These are phyloP conservation scores for Varroa destructor DNA, from an alignment of 1,140 invertebrate species.

Conservation along the genomic window DNA sequence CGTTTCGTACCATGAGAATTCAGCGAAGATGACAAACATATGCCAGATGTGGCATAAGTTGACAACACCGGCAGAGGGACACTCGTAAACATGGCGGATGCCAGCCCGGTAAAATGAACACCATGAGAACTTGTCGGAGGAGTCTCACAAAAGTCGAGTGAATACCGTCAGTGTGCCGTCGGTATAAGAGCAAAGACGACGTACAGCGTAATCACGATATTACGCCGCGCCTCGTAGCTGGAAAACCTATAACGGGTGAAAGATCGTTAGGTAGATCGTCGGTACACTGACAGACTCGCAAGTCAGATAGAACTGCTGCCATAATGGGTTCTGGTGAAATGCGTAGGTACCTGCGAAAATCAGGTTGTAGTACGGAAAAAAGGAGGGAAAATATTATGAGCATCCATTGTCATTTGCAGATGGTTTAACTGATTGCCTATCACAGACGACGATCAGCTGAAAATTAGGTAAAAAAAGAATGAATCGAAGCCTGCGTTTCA, in stretches of 20 bases:
- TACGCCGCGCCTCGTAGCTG: constrained; percentile 33
- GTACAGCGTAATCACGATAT: constrained; percentile 67
- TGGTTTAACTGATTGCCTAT: too few relatives aligned
- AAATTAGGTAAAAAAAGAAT: too few relatives aligned
- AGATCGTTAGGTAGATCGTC: constrained; percentile 34
- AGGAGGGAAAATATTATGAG: neutral
- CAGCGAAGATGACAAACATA: constrained; percentile 66
- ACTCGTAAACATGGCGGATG: constrained; percentile 77
- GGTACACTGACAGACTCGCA: constrained; percentile 45
- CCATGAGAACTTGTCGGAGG: constrained; percentile 69
- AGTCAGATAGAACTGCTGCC: constrained; percentile 65
- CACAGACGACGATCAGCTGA: too few relatives aligned
- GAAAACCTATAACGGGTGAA: constrained; percentile 31
- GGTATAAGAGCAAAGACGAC: constrained; percentile 77
- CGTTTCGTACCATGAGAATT: constrained; percentile 88
- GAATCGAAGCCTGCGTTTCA: too few relatives aligned
- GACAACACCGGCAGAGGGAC: constrained; percentile 60
- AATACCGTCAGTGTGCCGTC: constrained; percentile 75
- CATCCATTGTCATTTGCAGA: neutral
- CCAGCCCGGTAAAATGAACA: constrained; percentile 69
- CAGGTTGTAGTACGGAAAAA: neutral
- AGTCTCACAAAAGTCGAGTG: constrained; percentile 69
- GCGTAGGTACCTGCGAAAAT: constrained; percentile 62
- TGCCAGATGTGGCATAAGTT: constrained; percentile 97
- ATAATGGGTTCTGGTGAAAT: constrained; percentile 80